These are phyloP conservation scores for Carduelis carduelis DNA, from an alignment of 2,797 vertebrate genomes.

Conservation along the genomic window DNA sequence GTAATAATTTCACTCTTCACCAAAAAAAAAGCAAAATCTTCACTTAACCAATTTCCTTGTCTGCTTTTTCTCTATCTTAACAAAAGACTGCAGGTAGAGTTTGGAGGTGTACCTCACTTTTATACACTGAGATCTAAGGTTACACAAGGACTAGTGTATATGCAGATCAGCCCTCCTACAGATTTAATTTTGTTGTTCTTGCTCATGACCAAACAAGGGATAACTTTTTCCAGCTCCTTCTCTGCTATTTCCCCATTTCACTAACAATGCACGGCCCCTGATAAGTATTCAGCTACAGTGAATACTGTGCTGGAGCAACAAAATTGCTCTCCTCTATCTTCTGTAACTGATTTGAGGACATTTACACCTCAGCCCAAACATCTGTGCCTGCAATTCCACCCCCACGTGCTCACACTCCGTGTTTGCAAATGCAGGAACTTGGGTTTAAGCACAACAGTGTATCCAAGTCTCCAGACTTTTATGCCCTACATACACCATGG, in stretches of 20 bases:
- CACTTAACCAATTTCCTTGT: background rate
- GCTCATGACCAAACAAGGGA: background rate
- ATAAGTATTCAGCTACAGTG: background rate
- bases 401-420: background rate
- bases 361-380: conserved; percentile 16
- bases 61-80: background rate
- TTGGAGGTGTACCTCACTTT: background rate
- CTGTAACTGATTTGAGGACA: background rate
- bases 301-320: background rate
- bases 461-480: conserved; percentile 26
- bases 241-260: background rate
- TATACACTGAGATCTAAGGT: background rate
- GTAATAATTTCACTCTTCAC: background rate
- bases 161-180: background rate
- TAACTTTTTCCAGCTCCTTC: background rate
- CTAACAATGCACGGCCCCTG: background rate
- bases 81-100: background rate
- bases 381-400: background rate
- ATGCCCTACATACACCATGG: conserved; percentile 46
- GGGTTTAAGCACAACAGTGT: background rate
- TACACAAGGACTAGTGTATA: background rate
- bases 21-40: background rate
- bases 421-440: background rate
- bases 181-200: background rate
- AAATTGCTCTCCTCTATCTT: background rate